Base-by-base conservation (phyloP, 2,888 invertebrate genomes). In the Cynaeus angustus region DNA sequence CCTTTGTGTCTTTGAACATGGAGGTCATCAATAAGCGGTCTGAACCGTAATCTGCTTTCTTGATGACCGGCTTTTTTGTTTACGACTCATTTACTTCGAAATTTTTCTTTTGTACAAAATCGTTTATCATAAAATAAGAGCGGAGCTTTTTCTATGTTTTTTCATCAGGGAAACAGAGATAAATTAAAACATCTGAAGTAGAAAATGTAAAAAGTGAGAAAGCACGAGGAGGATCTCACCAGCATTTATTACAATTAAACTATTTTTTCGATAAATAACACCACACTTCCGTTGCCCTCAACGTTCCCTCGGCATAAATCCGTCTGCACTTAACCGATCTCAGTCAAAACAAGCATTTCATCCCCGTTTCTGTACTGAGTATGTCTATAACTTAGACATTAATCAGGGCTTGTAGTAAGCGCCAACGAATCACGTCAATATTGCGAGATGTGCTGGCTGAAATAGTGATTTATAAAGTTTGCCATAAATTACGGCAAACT, bases 11-110 rank as follows among this genome's bases (percentile, higher is more conserved):
- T 83, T 80, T 82, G 81, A 80, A 81, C 82, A 81, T 82, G 78
- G 82, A 83, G 83, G 83, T 84, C 84, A 83, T 84, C 84, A 83
- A 84, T 84, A 84, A 84, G 79, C 79, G 81, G 78, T 79, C 80
- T 79, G 81, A 81, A 81, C 81, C 78, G 82, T 83, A 83, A 83
- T 83, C 83, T 83, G 81, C 82, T 81, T 81, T 81, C 82, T 79
- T 81, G 83, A 82, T 82, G 81, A 81, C 79, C 81, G 77, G 80
- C 78, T 82, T 81, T 82, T 83, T 83, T 83, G 83, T 83, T 83
- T 82, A 83, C 83, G 82, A 81, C 81, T 83, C 83, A 83, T 83
- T 83, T 83, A 82, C 81, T 82, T 78, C 72, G 77, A 78, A 80
- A 80, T 80, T 81, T 80, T 80, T 80, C 79, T 79, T 76, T 77